Evolutionary conservation across 2,888 invertebrate species (phyloP).

Genomic region (Nasonovia ribisnigri): DNA sequence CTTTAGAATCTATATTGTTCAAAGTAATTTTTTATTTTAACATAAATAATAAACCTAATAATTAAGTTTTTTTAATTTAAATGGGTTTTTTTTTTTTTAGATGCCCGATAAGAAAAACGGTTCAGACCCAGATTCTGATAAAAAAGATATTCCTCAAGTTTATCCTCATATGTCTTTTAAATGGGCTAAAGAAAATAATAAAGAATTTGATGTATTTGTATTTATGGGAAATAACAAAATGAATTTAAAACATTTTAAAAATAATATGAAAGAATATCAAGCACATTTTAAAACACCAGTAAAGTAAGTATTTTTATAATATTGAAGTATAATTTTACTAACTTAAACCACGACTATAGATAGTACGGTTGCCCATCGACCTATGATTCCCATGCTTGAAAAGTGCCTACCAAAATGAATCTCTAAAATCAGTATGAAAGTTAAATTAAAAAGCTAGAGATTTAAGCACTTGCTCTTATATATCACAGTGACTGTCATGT

Average conservation of each 20-base stretch:
- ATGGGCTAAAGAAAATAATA: slow-evolving; percentile 45
- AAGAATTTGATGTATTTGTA: slow-evolving; percentile 59
- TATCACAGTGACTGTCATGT: too few relatives aligned
- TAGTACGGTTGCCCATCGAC: too few relatives aligned
- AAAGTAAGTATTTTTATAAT: slow-evolving; percentile 36
- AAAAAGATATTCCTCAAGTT: not conserved
- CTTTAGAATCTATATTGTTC: slow-evolving; percentile 34
- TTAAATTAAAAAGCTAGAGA: too few relatives aligned
- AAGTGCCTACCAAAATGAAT: too few relatives aligned
- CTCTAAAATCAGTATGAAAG: too few relatives aligned
- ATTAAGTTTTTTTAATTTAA: not conserved
- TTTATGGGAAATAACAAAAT: slow-evolving; percentile 57
- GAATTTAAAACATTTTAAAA: slow-evolving; percentile 28
- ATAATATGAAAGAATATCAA: slow-evolving; percentile 7
- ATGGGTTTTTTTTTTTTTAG: slow-evolving; percentile 18
- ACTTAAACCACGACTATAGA: too few relatives aligned
- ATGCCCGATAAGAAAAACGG: not conserved
- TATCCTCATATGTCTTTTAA: slow-evolving; percentile 8
- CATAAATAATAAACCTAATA: not conserved
- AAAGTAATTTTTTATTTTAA: slow-evolving; percentile 7
- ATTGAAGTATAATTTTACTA: not conserved
- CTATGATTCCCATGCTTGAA: too few relatives aligned
- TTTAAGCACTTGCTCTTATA: too few relatives aligned
- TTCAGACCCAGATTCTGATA: not conserved
- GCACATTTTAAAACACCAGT: slow-evolving; percentile 14